phyloP scores from a whole-genome alignment of 2,797 vertebrate genomes.

The Pantherophis alleghaniensis region DNA sequence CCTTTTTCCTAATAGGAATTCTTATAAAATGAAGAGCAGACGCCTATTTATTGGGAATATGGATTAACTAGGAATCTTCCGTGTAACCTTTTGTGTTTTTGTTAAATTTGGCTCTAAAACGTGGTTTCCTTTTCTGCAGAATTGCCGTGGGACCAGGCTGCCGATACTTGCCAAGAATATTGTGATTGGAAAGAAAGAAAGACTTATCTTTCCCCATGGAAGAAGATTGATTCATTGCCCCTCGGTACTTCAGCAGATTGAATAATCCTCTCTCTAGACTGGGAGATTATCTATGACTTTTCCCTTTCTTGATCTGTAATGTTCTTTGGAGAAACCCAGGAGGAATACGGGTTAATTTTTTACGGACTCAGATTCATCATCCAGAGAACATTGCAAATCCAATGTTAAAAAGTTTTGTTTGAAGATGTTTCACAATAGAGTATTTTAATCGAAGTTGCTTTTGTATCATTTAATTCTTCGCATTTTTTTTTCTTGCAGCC shows the following conservation, averaged over 20 bases:
- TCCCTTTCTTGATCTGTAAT: neutral
- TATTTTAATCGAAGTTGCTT: neutral
- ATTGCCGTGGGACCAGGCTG: conserved; percentile 95
- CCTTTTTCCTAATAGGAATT: neutral
- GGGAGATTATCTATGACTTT: neutral
- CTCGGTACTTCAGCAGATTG: conserved; percentile 72
- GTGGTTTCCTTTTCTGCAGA: conserved; percentile 71
- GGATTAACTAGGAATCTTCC: no score
- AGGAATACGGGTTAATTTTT: neutral
- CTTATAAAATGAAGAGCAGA: neutral
- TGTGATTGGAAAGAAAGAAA: conserved; percentile 93
- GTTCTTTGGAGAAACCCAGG: neutral
- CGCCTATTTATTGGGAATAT: neutral
- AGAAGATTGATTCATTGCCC: conserved; percentile 89
- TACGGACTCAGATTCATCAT: neutral
- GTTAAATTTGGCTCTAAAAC: neutral
- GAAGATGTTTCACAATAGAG: neutral
- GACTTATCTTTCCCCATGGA: conserved; percentile 92
- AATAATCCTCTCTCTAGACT: neutral
- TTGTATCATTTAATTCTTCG: neutral
- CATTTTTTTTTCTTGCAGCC: conserved; percentile 65
- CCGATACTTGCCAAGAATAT: conserved; percentile 91
- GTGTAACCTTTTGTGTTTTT: neutral
- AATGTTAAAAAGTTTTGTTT: neutral
- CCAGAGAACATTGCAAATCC: neutral